phyloP scores from a whole-genome alignment of 2,888 invertebrate genomes.

The Rhogogaster chlorosoma region DNA sequence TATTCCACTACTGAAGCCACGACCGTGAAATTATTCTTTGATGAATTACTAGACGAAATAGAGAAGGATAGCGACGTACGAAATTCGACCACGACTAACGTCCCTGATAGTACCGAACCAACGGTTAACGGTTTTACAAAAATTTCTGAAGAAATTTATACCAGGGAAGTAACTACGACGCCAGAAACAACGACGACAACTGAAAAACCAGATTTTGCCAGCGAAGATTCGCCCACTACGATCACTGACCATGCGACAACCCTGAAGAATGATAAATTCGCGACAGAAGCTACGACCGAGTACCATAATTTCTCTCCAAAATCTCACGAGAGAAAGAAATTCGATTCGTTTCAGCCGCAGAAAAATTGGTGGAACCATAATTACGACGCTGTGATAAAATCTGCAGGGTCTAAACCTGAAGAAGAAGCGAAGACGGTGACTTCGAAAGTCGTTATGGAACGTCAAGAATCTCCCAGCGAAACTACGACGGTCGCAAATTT shows the following conservation, averaged over 20 bases:
- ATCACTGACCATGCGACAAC: slow-evolving; percentile 57
- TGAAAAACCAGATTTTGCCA: slow-evolving; percentile 64
- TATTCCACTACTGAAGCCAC: slow-evolving; percentile 33
- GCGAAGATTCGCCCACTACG: slow-evolving; percentile 61
- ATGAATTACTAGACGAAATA: slow-evolving; percentile 66
- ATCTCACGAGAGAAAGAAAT: background rate
- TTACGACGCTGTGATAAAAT: background rate
- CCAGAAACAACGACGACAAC: slow-evolving; percentile 77
- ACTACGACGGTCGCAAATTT: background rate
- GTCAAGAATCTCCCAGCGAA: background rate
- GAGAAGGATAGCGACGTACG: slow-evolving; percentile 60
- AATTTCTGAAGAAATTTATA: slow-evolving; percentile 6
- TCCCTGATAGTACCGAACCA: slow-evolving; percentile 55
- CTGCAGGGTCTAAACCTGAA: background rate
- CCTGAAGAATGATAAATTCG: background rate
- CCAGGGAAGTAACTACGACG: slow-evolving; percentile 40
- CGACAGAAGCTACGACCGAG: slow-evolving; percentile 50
- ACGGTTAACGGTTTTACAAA: background rate
- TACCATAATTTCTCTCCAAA: slow-evolving; percentile 39
- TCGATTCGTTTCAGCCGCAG: background rate
- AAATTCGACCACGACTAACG: slow-evolving; percentile 56
- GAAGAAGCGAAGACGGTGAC: background rate
- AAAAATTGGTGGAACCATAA: slow-evolving; percentile 31
- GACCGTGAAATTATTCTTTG: slow-evolving; percentile 60
- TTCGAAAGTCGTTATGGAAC: background rate